phyloP scores from a whole-genome alignment of 2,113 vertebrate species.

The Raja brachyura region DNA sequence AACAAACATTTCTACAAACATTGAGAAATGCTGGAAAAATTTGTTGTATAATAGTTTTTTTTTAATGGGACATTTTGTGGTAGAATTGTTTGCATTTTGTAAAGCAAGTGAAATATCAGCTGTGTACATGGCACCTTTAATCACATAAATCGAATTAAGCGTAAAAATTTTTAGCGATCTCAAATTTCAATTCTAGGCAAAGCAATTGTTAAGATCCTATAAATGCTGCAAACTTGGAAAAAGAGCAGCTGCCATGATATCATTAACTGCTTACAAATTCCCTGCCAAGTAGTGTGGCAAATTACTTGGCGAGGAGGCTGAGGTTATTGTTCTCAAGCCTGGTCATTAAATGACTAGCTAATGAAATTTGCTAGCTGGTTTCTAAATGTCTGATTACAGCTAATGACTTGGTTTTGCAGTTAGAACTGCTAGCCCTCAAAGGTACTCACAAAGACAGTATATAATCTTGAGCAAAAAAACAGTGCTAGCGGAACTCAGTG shows the following conservation, averaged over 20 bases:
- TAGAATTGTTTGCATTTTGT: background rate
- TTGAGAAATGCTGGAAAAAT: background rate
- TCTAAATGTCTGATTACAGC: background rate
- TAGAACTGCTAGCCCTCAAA: too few species aligned
- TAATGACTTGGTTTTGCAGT: background rate
- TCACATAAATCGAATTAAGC: background rate
- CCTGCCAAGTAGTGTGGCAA: background rate
- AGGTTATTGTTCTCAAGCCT: background rate
- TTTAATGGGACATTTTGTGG: background rate
- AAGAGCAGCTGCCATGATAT: background rate
- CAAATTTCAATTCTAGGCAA: background rate
- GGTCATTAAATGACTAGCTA: background rate
- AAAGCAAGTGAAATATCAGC: background rate
- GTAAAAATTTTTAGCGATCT: background rate
- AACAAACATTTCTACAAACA: background rate
- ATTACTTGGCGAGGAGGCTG: background rate
- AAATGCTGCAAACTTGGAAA: background rate
- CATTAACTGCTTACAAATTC: background rate
- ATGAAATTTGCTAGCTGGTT: background rate
- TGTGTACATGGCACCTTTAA: background rate
- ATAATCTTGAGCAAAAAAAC: too few species aligned
- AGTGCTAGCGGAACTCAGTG: too few species aligned
- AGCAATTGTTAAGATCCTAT: background rate
- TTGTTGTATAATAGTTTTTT: background rate
- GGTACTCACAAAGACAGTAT: too few species aligned